Percentiles rank a stretch among this genome's conserved stretches.
phyloP scores from a whole-genome alignment of 2,113 vertebrate genomes.

The Xenopus tropicalis region DNA sequence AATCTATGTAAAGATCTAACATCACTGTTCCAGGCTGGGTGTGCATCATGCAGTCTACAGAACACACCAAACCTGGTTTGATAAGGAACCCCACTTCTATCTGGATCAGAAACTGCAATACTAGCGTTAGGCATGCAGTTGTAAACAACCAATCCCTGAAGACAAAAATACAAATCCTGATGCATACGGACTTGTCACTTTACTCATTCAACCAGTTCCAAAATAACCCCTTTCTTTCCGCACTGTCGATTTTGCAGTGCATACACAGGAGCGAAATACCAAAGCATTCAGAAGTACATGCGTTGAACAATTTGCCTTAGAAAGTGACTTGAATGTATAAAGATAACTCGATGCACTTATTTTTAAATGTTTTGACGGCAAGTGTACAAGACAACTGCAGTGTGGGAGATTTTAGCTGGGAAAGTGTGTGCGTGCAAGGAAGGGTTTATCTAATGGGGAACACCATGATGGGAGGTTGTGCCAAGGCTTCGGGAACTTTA shows the following conservation, averaged over 20 bases:
- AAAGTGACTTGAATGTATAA: conserved; percentile 93
- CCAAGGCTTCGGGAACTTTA: not conserved
- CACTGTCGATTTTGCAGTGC: conserved; percentile 60
- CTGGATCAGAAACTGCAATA: not conserved
- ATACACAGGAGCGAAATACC: conserved; percentile 76
- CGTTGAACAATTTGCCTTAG: conserved; percentile 85
- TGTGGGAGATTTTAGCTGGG: conserved; percentile 65
- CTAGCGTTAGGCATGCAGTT: not conserved
- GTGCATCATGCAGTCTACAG: not conserved
- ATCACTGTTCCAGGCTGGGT: not conserved
- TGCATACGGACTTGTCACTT: too few species aligned
- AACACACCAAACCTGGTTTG: not conserved
- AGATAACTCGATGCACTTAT: conserved; percentile 79
- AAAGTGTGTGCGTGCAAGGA: conserved; percentile 52
- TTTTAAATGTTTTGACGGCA: conserved; percentile 70
- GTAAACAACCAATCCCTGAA: not conserved
- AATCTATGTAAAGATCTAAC: not conserved
- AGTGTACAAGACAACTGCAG: conserved; percentile 65
- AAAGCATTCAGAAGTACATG: conserved; percentile 73
- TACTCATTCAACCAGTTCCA: conserved; percentile 53
- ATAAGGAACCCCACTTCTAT: not conserved
- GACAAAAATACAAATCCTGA: not conserved
- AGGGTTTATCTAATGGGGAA: conserved; percentile 59
- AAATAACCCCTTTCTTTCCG: conserved; percentile 63
- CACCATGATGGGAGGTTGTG: not conserved